A percentile compares a stretch with the other conserved stretches of the same genome.
Conservation (phyloP, 2,888 invertebrate genomes). For the Cylloceria caligata region DNA sequence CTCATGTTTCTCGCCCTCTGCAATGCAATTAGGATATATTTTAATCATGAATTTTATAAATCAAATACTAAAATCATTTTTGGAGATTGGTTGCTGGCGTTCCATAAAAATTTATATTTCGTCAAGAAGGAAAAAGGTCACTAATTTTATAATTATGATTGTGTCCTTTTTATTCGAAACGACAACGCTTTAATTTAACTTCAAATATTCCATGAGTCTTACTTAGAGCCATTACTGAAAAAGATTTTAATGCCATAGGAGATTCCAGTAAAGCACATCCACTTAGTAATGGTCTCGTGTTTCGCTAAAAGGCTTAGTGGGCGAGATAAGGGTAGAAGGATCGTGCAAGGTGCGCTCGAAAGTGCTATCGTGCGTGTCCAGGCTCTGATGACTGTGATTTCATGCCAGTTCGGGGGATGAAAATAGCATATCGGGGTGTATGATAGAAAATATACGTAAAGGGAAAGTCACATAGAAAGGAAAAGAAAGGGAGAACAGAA, state of each 20-base stretch:
- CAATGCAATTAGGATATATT: neutral
- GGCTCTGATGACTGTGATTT: constrained; percentile 63
- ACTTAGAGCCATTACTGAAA: neutral
- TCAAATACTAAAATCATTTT: neutral
- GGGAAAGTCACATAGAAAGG: constrained; percentile 46
- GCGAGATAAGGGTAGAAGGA: constrained; percentile 10
- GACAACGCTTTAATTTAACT: neutral
- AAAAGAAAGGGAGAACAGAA: constrained; percentile 26
- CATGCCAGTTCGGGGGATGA: constrained; percentile 61
- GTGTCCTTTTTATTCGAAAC: neutral
- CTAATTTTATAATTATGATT: too few relatives aligned
- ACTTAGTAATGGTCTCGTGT: constrained; percentile 24
- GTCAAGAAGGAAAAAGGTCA: too few relatives aligned
- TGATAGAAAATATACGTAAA: constrained; percentile 44
- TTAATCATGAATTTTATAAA: neutral
- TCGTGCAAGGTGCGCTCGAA: constrained; percentile 34
- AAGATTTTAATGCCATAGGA: constrained; percentile 1
- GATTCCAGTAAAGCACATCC: neutral
- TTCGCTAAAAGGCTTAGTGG: constrained; percentile 10
- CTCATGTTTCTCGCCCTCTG: neutral
- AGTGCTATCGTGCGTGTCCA: constrained; percentile 59
- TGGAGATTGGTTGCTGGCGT: neutral
- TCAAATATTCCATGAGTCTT: neutral
- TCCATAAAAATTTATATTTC: neutral
- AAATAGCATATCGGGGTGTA: constrained; percentile 71